These are phyloP conservation scores for Lethenteron camtschaticum DNA, from an alignment of 2,113 vertebrate species.

Conservation along the genomic window DNA sequence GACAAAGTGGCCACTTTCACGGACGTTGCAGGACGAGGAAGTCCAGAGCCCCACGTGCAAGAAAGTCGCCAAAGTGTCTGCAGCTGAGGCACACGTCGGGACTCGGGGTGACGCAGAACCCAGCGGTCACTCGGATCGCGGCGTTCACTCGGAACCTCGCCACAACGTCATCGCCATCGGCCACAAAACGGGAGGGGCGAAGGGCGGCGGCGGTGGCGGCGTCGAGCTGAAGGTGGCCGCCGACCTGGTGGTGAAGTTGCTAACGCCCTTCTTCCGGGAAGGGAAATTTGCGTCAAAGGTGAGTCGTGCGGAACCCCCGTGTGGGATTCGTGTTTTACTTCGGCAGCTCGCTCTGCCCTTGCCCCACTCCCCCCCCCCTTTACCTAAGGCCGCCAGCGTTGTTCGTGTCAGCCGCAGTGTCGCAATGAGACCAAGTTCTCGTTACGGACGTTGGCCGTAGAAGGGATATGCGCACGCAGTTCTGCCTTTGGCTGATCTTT, in stretches of 20 bases:
- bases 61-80: too few species aligned
- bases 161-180: not conserved
- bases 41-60: too few species aligned
- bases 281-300: constrained; percentile 86
- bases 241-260: constrained; percentile 48
- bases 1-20: too few species aligned
- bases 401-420: not conserved
- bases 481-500: too few species aligned
- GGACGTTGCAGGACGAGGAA: too few species aligned
- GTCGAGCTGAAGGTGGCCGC: constrained; percentile 47
- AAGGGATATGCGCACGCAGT: too few species aligned
- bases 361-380: not conserved
- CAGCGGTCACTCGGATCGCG: too few species aligned
- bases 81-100: too few species aligned
- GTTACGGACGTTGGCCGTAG: too few species aligned
- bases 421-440: too few species aligned
- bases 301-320: constrained; percentile 8
- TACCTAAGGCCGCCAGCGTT: not conserved
- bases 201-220: not conserved
- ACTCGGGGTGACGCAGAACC: too few species aligned
- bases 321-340: too few species aligned
- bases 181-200: not conserved
- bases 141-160: not conserved
- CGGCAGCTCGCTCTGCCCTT: not conserved
- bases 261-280: constrained; percentile 65